Percentiles rank a stretch among this genome's conserved stretches.
phyloP scores from a whole-genome alignment of 2,888 invertebrate species.

The Oithona nana region DNA sequence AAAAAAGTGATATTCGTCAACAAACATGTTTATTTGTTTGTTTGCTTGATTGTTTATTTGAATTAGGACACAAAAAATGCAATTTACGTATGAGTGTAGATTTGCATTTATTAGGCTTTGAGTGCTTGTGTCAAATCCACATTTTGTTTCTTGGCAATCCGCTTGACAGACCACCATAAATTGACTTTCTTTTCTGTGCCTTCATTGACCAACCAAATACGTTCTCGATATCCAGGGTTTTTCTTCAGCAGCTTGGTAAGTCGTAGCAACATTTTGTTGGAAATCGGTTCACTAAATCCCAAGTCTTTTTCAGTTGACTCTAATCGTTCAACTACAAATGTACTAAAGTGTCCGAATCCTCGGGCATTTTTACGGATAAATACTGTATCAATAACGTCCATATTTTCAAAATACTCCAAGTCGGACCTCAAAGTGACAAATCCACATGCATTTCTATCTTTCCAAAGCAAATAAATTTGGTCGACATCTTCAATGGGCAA shows the following conservation, averaged over 20 bases:
- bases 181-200: not conserved
- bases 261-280: not conserved
- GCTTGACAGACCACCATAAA: not conserved
- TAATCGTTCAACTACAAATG: not conserved
- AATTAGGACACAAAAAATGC: too few species aligned
- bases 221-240: constrained; percentile 27
- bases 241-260: not conserved
- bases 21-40: too few species aligned
- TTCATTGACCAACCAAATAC: not conserved
- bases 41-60: too few species aligned
- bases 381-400: not conserved
- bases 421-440: not conserved
- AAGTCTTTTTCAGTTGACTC: not conserved
- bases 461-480: not conserved
- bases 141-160: not conserved
- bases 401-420: not conserved
- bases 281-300: not conserved
- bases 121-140: not conserved
- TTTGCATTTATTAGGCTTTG: not conserved
- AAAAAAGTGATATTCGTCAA: too few species aligned
- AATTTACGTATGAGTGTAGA: too few species aligned
- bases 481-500: not conserved
- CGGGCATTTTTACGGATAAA: not conserved
- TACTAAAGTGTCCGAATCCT: not conserved
- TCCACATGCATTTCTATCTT: not conserved